Conservation (phyloP, 2,797 vertebrate genomes). For the Cygnus olor region DNA sequence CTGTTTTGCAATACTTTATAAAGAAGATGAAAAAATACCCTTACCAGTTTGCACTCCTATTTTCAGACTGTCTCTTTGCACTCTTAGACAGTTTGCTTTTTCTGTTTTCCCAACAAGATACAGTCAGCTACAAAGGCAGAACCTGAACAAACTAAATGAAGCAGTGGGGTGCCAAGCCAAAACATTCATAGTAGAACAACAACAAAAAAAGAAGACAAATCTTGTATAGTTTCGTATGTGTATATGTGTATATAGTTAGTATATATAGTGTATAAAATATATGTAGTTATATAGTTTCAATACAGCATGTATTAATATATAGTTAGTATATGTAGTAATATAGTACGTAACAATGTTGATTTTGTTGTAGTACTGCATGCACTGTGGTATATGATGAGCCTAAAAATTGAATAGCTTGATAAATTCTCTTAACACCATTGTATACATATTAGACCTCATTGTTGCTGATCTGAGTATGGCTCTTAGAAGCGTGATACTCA, state of each 20-base stretch:
- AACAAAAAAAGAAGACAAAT: not conserved
- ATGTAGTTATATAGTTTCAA: not conserved
- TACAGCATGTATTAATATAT: not conserved
- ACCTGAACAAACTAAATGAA: not conserved
- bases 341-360: not conserved
- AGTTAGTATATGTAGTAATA: not conserved
- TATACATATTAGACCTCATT: not conserved
- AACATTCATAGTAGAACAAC: not conserved
- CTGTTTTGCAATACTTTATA: not conserved
- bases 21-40: not conserved
- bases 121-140: not conserved
- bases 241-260: not conserved
- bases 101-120: not conserved
- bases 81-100: not conserved
- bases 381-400: not conserved
- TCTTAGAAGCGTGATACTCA: not conserved
- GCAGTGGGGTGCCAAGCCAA: not conserved
- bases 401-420: not conserved
- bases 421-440: not conserved
- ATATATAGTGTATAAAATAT: not conserved
- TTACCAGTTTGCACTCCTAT: not conserved
- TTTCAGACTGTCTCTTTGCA: not conserved
- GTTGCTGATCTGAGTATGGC: not conserved
- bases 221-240: not conserved
- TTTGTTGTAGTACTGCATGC: not conserved